Conservation (phyloP, 2,888 invertebrate species). For the Acanthosoma haemorrhoidale region DNA sequence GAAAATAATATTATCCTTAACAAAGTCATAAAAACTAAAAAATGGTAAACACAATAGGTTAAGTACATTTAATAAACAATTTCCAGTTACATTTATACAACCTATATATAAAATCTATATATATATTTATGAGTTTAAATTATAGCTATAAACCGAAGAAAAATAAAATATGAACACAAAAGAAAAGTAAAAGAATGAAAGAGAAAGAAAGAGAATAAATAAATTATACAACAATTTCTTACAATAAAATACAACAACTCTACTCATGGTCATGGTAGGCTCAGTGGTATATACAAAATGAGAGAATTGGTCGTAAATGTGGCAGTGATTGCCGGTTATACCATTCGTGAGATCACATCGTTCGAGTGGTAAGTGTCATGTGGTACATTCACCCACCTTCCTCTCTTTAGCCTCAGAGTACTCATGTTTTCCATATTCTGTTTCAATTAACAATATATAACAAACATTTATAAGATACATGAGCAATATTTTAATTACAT, state of each 20-base stretch:
- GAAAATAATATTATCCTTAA: slow-evolving; percentile 32
- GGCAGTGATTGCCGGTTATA: slow-evolving; percentile 39
- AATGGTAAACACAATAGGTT: slow-evolving; percentile 39
- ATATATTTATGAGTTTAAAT: slow-evolving; percentile 15
- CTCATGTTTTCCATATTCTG: slow-evolving; percentile 23
- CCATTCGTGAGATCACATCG: slow-evolving; percentile 38
- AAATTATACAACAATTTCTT: slow-evolving; percentile 33
- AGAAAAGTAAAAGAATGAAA: slow-evolving; percentile 24
- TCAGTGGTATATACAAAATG: slow-evolving; percentile 37
- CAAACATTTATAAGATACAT: slow-evolving; percentile 24
- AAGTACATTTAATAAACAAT: slow-evolving; percentile 39
- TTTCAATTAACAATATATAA: background rate
- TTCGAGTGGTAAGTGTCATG: slow-evolving; percentile 28
- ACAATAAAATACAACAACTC: slow-evolving; percentile 35
- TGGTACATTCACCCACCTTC: slow-evolving; percentile 20
- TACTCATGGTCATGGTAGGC: slow-evolving; percentile 39
- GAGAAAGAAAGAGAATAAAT: slow-evolving; percentile 31
- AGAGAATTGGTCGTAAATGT: slow-evolving; percentile 37
- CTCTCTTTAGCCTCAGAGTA: background rate
- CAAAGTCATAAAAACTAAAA: slow-evolving; percentile 36
- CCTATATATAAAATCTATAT: slow-evolving; percentile 33
- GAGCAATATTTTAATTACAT: slow-evolving; percentile 25
- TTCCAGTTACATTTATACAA: slow-evolving; percentile 37
- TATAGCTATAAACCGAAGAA: slow-evolving; percentile 33
- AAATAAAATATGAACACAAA: slow-evolving; percentile 35